A percentile compares a stretch with the other conserved stretches of the same genome.
phyloP scores from a whole-genome alignment of 2,797 vertebrate genomes.

The Neopelma chrysocephalum region DNA sequence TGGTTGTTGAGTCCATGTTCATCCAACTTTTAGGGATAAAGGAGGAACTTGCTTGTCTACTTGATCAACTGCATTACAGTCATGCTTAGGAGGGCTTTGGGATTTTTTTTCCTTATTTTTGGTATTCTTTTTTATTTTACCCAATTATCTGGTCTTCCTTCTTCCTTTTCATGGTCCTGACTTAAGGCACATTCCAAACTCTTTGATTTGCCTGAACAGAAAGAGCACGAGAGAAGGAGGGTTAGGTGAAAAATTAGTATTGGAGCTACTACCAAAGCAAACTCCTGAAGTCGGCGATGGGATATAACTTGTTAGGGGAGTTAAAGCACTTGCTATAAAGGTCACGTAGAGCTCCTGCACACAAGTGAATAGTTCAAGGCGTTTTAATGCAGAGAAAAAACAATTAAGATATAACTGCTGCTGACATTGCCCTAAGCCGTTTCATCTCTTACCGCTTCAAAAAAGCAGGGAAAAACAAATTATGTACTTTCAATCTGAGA shows the following conservation, averaged over 20 bases:
- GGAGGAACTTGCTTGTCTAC: not conserved
- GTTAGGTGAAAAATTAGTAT: not conserved
- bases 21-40: not conserved
- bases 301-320: constrained; percentile 6
- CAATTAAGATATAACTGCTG: constrained; percentile 60
- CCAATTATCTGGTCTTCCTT: not conserved
- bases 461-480: constrained; percentile 55
- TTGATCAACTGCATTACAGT: not conserved
- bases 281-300: not conserved
- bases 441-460: constrained; percentile 58
- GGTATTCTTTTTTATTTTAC: not conserved
- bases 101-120: accelerated
- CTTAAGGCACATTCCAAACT: not conserved
- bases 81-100: not conserved
- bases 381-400: constrained; percentile 46
- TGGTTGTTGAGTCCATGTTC: accelerated
- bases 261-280: not conserved
- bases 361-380: constrained; percentile 29
- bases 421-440: constrained; percentile 39
- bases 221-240: not conserved
- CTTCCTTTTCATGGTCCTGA: not conserved
- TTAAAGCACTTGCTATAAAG: not conserved
- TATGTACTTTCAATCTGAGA: constrained; percentile 41
- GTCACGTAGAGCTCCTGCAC: constrained; percentile 19
- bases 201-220: not conserved